A percentile compares a stretch with the other conserved stretches of the same genome.
These are phyloP conservation scores for Drosophila dunni DNA, from an alignment of 1,140 invertebrate genomes.

Conservation along the genomic window DNA sequence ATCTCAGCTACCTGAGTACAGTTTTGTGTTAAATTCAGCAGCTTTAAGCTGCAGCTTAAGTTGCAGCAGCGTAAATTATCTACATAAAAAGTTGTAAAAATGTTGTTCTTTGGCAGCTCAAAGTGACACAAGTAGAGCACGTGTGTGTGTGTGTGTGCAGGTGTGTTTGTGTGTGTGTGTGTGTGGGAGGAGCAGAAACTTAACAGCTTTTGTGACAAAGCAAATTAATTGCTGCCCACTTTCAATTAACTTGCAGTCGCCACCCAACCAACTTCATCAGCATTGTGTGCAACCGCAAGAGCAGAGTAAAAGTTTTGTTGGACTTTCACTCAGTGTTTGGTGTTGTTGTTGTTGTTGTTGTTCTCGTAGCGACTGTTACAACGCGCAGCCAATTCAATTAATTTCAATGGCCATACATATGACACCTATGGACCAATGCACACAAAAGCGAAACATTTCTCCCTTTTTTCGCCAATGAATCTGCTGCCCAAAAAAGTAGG, in stretches of 20 bases:
- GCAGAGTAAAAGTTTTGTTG: slow-evolving; percentile 46
- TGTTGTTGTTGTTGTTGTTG: slow-evolving; percentile 26
- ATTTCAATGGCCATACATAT: slow-evolving; percentile 79
- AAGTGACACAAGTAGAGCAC: background rate
- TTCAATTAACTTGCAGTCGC: slow-evolving; percentile 74
- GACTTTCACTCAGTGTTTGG: slow-evolving; percentile 11
- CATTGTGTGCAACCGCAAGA: slow-evolving; percentile 69
- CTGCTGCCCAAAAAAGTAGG: slow-evolving; percentile 43
- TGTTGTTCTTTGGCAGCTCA: slow-evolving; percentile 53
- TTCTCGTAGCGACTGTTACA: slow-evolving; percentile 44
- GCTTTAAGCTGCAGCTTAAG: slow-evolving; percentile 55
- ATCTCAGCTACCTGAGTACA: slow-evolving; percentile 41
- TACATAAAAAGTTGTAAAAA: slow-evolving; percentile 58
- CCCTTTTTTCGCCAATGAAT: background rate
- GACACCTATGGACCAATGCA: slow-evolving; percentile 77
- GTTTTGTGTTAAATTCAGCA: slow-evolving; percentile 25
- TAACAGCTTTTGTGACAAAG: slow-evolving; percentile 79
- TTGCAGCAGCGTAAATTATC: slow-evolving; percentile 68
- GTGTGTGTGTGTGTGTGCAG: background rate
- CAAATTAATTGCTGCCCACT: slow-evolving; percentile 81
- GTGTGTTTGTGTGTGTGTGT: background rate
- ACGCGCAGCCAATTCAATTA: slow-evolving; percentile 80
- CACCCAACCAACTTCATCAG: slow-evolving; percentile 52
- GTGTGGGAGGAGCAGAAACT: slow-evolving; percentile 26
- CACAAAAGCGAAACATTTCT: slow-evolving; percentile 20